Percentiles rank a stretch among this genome's conserved stretches.
phyloP scores from a whole-genome alignment of 2,113 vertebrate species.

The Clarias magur region DNA sequence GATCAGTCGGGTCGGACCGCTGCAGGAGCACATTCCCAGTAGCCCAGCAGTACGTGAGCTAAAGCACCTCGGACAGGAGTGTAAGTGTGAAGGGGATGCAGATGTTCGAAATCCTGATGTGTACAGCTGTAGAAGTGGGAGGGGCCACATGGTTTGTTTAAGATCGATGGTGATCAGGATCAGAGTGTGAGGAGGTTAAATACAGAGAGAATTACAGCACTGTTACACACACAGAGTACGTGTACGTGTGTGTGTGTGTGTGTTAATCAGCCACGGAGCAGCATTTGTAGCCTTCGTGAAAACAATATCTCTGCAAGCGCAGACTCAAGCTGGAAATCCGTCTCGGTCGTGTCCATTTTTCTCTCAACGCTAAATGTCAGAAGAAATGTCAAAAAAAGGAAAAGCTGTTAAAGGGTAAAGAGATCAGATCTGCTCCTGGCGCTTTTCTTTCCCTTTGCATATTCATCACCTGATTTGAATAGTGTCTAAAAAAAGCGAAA shows the following conservation, averaged over 20 bases:
- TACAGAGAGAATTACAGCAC: not conserved
- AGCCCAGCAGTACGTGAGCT: no score
- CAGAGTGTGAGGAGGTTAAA: not conserved
- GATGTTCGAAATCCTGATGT: not conserved
- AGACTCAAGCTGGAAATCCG: not conserved
- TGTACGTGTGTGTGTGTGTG: no score
- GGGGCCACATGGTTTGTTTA: no score
- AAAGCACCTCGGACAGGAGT: no score
- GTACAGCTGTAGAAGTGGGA: no score
- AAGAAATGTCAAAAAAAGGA: conserved; percentile 18
- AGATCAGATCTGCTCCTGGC: conserved; percentile 42
- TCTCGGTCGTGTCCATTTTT: conserved; percentile 3
- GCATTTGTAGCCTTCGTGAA: not conserved
- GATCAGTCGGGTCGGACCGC: no score
- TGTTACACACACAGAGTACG: not conserved
- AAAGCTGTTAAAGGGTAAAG: conserved; percentile 47
- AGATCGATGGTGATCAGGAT: no score
- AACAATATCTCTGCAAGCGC: not conserved
- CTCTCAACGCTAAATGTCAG: conserved; percentile 44
- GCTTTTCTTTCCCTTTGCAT: conserved; percentile 46
- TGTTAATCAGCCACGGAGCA: not conserved
- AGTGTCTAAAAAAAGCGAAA: conserved; percentile 22
- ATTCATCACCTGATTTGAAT: conserved; percentile 57
- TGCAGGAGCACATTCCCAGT: no score
- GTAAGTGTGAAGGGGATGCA: no score